Conservation (phyloP, 2,113 vertebrate genomes). For the Catagonus wagneri region DNA sequence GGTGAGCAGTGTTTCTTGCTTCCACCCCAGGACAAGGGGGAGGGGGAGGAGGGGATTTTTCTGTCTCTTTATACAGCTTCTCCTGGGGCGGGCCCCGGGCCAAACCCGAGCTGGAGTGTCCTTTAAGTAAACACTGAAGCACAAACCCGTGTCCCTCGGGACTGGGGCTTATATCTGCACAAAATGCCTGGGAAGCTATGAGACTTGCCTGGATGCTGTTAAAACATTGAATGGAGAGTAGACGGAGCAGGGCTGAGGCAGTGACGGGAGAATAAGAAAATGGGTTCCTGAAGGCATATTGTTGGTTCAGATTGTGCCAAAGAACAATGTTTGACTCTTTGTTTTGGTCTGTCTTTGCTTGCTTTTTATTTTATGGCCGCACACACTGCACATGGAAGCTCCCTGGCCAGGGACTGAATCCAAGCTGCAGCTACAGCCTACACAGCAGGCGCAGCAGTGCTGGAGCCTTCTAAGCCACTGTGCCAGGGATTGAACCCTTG, state of each 20-base stretch:
- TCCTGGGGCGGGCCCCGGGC: background rate
- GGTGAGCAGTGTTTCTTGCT: background rate
- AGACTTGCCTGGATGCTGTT: background rate
- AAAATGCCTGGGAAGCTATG: background rate
- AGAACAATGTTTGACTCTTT: background rate
- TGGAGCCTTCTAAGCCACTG: no score
- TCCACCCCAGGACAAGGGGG: background rate
- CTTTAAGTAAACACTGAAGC: background rate
- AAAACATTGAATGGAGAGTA: rapidly evolving
- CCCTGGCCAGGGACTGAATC: no score
- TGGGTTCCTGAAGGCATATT: rapidly evolving
- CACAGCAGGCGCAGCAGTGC: no score
- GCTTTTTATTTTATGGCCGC: no score
- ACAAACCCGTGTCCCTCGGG: background rate
- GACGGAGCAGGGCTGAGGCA: background rate
- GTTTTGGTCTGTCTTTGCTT: background rate
- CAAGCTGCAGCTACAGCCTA: no score
- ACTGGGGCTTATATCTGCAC: background rate
- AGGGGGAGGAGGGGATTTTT: background rate
- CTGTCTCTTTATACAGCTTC: background rate
- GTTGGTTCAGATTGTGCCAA: background rate
- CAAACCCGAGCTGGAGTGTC: background rate
- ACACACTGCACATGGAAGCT: no score
- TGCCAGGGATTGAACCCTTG: no score
- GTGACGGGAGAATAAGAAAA: background rate